phyloP scores from a whole-genome alignment of 2,797 vertebrate species.

The Vipera latastei region DNA sequence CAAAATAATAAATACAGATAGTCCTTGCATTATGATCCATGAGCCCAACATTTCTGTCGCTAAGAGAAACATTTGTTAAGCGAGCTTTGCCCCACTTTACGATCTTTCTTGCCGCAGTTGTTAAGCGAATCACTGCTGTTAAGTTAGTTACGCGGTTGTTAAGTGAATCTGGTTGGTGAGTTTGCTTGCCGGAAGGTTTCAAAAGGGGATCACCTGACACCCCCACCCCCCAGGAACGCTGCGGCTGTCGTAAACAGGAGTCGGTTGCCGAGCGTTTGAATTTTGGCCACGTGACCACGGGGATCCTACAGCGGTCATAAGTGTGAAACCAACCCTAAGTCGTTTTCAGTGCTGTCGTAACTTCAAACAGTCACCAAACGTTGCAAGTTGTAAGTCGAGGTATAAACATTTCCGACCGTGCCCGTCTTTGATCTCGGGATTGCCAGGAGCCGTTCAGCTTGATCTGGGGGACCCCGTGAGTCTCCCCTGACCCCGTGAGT shows the following conservation, averaged over 20 bases:
- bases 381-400: neutral
- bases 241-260: neutral
- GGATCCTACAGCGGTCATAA: neutral
- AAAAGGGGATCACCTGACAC: no score
- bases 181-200: neutral
- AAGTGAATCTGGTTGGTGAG: neutral
- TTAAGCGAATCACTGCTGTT: neutral
- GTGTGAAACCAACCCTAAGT: neutral
- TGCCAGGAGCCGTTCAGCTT: neutral
- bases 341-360: neutral
- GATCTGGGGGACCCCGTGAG: constrained; percentile 38
- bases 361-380: neutral
- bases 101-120: neutral
- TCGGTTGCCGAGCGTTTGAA: neutral
- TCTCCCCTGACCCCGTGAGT: constrained; percentile 10
- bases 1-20: neutral
- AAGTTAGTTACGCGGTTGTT: neutral
- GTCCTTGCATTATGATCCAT: neutral
- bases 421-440: neutral
- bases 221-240: neutral
- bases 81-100: neutral
- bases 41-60: neutral
- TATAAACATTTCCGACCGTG: neutral
- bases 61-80: neutral
- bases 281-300: neutral